Conservation (phyloP, 64 coral and sea anemone species). For the Stylophora pistillata region DNA sequence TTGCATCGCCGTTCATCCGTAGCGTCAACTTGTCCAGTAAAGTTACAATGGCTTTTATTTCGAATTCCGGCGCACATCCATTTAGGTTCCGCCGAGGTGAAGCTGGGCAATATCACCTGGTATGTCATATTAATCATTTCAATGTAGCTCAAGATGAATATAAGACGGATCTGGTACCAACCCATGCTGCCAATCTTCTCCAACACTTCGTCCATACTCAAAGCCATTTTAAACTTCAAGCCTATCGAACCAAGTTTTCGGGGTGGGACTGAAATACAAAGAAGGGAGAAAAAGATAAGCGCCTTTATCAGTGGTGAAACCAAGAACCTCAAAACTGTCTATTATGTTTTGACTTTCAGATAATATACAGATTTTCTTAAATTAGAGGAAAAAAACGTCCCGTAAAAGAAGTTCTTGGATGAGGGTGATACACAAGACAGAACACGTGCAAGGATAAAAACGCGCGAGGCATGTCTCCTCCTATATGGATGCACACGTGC, state of each 20-base stretch:
- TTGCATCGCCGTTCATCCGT: conserved; percentile 8
- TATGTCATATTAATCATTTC: conserved; percentile 28
- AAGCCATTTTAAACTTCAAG: background rate
- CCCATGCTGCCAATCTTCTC: conserved; percentile 51
- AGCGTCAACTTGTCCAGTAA: conserved; percentile 11
- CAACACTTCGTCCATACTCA: conserved; percentile 30
- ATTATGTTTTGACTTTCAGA: too few relatives aligned
- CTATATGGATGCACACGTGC: too few relatives aligned
- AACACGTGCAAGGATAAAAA: too few relatives aligned
- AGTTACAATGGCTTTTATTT: conserved; percentile 26
- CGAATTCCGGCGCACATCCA: conserved; percentile 12
- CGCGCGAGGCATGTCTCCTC: too few relatives aligned
- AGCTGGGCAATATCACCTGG: conserved; percentile 38
- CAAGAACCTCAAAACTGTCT: too few relatives aligned
- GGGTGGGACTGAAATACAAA: background rate
- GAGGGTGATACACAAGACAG: too few relatives aligned
- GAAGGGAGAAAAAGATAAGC: background rate
- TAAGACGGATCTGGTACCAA: conserved; percentile 31
- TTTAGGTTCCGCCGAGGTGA: conserved; percentile 42
- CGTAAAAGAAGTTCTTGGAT: too few relatives aligned
- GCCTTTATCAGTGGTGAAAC: too few relatives aligned
- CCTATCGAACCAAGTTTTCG: background rate
- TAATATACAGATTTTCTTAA: too few relatives aligned
- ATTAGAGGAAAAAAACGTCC: too few relatives aligned
- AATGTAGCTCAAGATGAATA: conserved; percentile 38